Evolutionary conservation across 2,797 vertebrate genomes (phyloP), one percentile per base, ranked within the genome.

Genomic region (Melanotaenia parkinsoni): DNA sequence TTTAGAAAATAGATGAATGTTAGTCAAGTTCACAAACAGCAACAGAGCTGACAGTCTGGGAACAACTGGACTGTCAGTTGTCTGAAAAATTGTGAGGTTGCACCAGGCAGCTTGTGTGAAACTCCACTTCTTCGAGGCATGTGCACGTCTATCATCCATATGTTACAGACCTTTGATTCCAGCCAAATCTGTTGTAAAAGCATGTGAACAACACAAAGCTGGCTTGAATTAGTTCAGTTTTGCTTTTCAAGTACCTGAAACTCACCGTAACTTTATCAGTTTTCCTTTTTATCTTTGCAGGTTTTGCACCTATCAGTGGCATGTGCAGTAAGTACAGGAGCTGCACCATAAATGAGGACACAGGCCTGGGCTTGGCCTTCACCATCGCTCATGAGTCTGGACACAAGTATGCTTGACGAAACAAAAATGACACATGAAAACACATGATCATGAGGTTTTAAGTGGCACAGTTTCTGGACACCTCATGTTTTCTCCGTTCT

Each of bases 291-390:
- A 22, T 76, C 28, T 59, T 3, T 77, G 22, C 84, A 99, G 98
- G 98, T 67, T 99, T 99, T 80, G 98, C 98, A 28, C 98, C 98
- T 1, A 99, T 99, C 89, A 99, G 97, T 78, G 98, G 98, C 8
- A 99, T 99, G 98, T 99, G 98, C 90, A 99, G 97, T 84, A 99
- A 98, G 82, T 97, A 98, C 91, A 95, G 98, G 37, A 99, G 98
- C 10, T 99, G 98, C 63, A 99, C 98, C 81, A 99, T 99, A 91
- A 99, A 99, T 30, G 98, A 99, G 87, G 98, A 99, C 57, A 99
- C 98, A 0, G 98, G 98, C 16, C 95, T 99, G 32, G 97, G 97
- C 45, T 89, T 99, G 60, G 98, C 98, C 20, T 99, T 99, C 88
- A 99, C 98, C 75, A 97, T 99, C 28, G 98, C 98, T 50, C 98